Conservation (phyloP, 2,113 vertebrate species). For the Bombycilla garrulus region DNA sequence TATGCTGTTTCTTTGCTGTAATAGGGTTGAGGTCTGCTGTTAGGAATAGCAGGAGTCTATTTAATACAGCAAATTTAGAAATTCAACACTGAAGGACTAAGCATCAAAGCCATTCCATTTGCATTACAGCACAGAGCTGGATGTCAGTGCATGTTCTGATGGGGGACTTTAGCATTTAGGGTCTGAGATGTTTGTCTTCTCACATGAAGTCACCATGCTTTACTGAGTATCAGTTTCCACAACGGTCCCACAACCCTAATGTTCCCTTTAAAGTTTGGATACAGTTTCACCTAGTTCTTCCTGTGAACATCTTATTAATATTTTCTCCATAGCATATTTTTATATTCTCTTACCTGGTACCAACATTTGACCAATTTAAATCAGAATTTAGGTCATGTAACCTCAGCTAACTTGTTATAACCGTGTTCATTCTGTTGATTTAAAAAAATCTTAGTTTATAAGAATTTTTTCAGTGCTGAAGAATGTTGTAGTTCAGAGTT, state of each 20-base stretch:
- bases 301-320: background rate
- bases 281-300: background rate
- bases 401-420: background rate
- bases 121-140: background rate
- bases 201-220: background rate
- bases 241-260: background rate
- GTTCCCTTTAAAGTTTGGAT: background rate
- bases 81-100: background rate
- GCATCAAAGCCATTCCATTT: background rate
- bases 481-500: background rate
- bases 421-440: background rate
- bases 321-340: background rate
- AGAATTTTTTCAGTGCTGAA: background rate
- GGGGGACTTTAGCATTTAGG: background rate
- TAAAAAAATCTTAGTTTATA: background rate
- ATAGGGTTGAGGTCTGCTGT: background rate
- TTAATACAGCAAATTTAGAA: background rate
- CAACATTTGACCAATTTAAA: background rate
- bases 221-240: background rate
- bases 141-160: background rate
- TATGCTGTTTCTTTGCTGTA: background rate
- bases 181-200: background rate
- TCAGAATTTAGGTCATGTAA: background rate
- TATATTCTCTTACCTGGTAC: background rate
- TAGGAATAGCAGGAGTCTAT: background rate